Percentiles rank a stretch among this genome's conserved stretches.
Conservation (phyloP, 2,888 invertebrate genomes). For the Thereva nobilitata region DNA sequence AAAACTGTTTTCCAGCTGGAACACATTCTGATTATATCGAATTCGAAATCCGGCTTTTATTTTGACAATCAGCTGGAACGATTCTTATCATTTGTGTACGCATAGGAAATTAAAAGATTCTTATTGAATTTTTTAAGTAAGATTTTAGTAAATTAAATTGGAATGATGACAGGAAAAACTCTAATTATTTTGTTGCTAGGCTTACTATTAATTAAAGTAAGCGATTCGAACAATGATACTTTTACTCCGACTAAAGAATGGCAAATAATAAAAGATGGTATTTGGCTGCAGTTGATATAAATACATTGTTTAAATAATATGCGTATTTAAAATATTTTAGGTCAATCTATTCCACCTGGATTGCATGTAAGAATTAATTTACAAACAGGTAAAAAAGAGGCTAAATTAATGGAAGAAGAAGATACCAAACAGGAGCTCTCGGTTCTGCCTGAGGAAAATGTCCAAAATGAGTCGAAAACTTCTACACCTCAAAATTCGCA, state of each 20-base stretch:
- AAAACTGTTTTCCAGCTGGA: too few relatives aligned
- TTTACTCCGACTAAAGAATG: constrained; percentile 68
- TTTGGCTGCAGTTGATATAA: constrained; percentile 13
- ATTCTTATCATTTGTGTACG: too few relatives aligned
- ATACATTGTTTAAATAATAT: not conserved
- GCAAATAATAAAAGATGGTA: constrained; percentile 68
- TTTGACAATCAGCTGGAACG: too few relatives aligned
- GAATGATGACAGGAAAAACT: not conserved
- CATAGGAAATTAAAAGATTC: too few relatives aligned
- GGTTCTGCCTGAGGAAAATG: constrained; percentile 34
- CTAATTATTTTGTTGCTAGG: not conserved
- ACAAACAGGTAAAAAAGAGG: constrained; percentile 74
- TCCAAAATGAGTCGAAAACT: constrained; percentile 40
- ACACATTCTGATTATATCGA: too few relatives aligned
- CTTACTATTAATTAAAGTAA: not conserved
- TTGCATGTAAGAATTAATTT: constrained; percentile 76
- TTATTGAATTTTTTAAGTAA: too few relatives aligned
- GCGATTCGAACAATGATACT: constrained; percentile 49
- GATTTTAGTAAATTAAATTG: not conserved
- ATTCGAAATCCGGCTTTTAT: too few relatives aligned
- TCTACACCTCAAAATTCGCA: constrained; percentile 41
- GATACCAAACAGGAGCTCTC: constrained; percentile 49
- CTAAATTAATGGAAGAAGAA: constrained; percentile 70
- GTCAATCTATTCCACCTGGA: constrained; percentile 72
- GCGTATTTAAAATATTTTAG: constrained; percentile 55